phyloP scores from a whole-genome alignment of 2,113 vertebrate species.

The Rhinolophus ferrumequinum region DNA sequence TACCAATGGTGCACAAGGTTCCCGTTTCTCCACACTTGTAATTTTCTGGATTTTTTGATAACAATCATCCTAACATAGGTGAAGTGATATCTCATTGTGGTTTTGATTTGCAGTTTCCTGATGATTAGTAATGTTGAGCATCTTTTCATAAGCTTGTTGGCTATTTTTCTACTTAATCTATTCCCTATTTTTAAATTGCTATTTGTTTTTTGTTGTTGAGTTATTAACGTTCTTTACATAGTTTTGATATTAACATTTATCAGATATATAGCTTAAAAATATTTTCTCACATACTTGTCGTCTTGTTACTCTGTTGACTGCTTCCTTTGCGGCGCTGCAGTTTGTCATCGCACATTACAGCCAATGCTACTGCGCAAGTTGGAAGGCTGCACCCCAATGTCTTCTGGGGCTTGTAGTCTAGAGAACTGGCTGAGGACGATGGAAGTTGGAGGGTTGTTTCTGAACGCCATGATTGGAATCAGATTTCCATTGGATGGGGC shows the following conservation, averaged over 20 bases:
- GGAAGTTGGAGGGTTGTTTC: neutral
- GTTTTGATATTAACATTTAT: neutral
- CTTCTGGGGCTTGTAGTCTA: constrained; percentile 53
- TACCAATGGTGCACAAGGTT: neutral
- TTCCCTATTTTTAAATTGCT: neutral
- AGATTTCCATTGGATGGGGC: neutral
- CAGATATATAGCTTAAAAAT: neutral
- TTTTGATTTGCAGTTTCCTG: neutral
- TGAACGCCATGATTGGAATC: accelerated
- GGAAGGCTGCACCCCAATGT: neutral
- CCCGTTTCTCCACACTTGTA: neutral
- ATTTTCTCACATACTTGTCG: neutral
- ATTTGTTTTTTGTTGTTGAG: neutral
- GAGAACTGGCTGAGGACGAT: accelerated
- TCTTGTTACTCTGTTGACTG: neutral
- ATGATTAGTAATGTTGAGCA: neutral
- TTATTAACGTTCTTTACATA: neutral
- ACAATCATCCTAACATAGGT: neutral
- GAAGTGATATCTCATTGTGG: neutral
- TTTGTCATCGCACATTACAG: neutral
- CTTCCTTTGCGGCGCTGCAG: neutral
- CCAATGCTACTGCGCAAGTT: neutral
- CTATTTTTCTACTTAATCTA: neutral
- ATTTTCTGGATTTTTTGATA: neutral
- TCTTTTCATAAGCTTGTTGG: neutral